Evolutionary conservation across 1,140 invertebrate genomes (phyloP).

Genomic region (Zeugodacus cucurbitae): DNA sequence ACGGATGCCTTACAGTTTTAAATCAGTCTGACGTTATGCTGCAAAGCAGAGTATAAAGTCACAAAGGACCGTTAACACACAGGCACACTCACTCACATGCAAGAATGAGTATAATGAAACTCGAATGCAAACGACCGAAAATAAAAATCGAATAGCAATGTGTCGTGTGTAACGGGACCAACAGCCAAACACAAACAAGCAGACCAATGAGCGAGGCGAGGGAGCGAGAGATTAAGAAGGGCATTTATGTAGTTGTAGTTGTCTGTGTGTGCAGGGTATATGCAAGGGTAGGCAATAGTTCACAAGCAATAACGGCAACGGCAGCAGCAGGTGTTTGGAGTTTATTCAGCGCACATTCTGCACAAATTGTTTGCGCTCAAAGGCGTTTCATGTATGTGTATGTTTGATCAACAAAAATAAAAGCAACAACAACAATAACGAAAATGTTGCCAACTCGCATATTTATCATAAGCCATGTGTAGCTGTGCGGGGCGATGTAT

Average conservation of each 20-base stretch:
- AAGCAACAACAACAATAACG: neutral
- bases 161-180: neutral
- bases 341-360: constrained; percentile 8
- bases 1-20: neutral
- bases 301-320: neutral
- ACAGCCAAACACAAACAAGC: neutral
- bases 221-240: neutral
- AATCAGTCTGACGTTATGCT: neutral
- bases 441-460: neutral
- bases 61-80: neutral
- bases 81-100: neutral
- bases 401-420: neutral
- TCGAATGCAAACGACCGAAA: neutral
- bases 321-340: constrained; percentile 15
- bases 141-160: constrained; percentile 7
- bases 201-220: neutral
- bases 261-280: neutral
- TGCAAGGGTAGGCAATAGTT: neutral
- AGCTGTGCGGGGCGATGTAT: neutral
- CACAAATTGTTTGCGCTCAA: constrained; percentile 8
- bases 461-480: neutral
- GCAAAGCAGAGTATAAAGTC: neutral
- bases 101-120: neutral
- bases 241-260: neutral
- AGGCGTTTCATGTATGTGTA: neutral